phyloP scores from a whole-genome alignment of 1,140 invertebrate genomes.

The Eupristina koningsbergeri region DNA sequence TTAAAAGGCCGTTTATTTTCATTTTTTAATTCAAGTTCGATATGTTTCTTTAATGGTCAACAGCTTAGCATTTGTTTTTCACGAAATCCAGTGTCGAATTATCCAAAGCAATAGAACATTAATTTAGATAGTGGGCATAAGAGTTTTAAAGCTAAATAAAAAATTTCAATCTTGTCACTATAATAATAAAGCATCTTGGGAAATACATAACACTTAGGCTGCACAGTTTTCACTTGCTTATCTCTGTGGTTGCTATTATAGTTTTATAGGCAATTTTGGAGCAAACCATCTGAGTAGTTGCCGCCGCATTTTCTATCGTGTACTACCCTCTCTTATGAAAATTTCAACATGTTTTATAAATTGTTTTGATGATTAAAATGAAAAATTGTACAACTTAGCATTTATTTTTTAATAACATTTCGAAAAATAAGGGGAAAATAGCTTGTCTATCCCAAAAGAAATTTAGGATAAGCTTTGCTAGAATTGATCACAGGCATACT shows the following conservation, averaged over 20 bases:
- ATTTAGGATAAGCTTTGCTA: background rate
- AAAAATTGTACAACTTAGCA: background rate
- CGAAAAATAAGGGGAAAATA: background rate
- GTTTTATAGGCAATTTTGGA: conserved; percentile 1
- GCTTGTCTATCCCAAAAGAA: background rate
- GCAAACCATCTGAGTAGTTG: background rate
- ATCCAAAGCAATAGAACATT: background rate
- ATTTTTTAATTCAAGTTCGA: too few species aligned
- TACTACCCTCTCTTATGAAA: background rate
- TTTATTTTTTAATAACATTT: background rate
- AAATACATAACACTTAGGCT: background rate
- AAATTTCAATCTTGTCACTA: background rate
- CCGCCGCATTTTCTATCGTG: background rate
- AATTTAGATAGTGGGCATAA: background rate
- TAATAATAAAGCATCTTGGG: background rate
- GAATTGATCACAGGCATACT: background rate
- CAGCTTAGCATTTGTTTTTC: too few species aligned
- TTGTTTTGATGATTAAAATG: background rate
- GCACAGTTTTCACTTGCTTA: background rate
- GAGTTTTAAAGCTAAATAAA: background rate
- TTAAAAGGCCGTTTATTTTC: too few species aligned
- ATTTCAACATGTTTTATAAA: background rate
- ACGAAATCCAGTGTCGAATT: background rate
- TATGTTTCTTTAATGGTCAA: too few species aligned
- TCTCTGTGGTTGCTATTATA: background rate